Evolutionary conservation across 2,888 invertebrate genomes (phyloP).

Genomic region (Isotomurus palustris): DNA sequence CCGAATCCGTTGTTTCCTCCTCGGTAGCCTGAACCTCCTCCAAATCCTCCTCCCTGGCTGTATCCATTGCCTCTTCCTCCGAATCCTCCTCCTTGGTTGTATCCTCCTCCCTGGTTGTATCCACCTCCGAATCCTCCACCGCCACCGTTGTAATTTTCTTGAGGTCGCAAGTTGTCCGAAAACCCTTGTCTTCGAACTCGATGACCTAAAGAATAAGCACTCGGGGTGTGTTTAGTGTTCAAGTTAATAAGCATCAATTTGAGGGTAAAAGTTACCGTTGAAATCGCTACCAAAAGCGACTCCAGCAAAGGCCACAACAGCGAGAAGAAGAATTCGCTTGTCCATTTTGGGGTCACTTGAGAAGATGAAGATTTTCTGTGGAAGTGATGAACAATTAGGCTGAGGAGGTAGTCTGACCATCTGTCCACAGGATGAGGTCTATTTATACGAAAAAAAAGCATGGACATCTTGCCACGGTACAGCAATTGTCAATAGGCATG

Average conservation of each 20-base stretch:
- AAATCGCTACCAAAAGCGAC: slow-evolving; percentile 14
- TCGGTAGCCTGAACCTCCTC: background rate
- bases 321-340: background rate
- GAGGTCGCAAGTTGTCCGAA: slow-evolving; percentile 24
- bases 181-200: slow-evolving; percentile 20
- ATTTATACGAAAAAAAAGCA: background rate
- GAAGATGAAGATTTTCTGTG: background rate
- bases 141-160: slow-evolving; percentile 18
- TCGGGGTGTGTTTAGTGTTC: background rate
- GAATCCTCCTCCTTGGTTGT: background rate
- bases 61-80: slow-evolving; percentile 10
- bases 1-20: slow-evolving; percentile 3
- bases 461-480: background rate
- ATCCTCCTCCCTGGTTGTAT: slow-evolving; percentile 7
- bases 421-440: background rate
- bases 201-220: slow-evolving; percentile 10
- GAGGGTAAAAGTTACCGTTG: slow-evolving; percentile 10
- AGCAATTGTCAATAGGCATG: background rate
- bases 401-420: background rate
- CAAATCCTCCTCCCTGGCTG: slow-evolving; percentile 4
- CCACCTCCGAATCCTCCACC: slow-evolving; percentile 23
- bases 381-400: background rate
- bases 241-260: background rate
- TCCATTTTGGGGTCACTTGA: background rate
- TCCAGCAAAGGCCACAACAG: slow-evolving; percentile 9